Evolutionary conservation across 2,113 vertebrate species (phyloP), one percentile per base, ranked within the genome.

Genomic region (Trochalopteron elliotii): DNA sequence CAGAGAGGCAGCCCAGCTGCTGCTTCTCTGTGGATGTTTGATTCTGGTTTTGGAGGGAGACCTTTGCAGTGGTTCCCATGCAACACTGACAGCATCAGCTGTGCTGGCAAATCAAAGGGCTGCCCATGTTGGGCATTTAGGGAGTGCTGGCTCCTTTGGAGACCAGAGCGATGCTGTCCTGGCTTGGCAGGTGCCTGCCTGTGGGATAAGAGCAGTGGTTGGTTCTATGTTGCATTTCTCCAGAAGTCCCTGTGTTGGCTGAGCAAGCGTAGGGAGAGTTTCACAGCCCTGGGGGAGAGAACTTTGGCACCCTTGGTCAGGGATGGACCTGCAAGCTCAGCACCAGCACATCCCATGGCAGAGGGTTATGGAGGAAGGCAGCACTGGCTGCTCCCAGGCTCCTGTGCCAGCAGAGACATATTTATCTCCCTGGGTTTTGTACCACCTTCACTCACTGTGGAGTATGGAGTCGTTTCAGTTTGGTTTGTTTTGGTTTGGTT

Each of bases 291-390:
- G 39, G 44, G 7, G 9, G 8, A 74, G 40, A 92, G 47, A 82
- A 52, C 10, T 78, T 79, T 75, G 67, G 24, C 52, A 81, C 15
- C 17, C 6, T 27, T 1, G 0, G 12, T 65, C 47, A 60, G 79
- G 52, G 27, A 39, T 1, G 2, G 61, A 67, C 22, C 39, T 20
- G 2, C 65, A 40, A 3, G 3, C 25, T 55, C 65, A 31, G 68
- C 5, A 8, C 39, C 23, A 53, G n/a, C 12, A 2, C 47, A 37
- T 69, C 22, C 30, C 24, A 1, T 0, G 0, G 30, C 25, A 4
- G 11, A 72, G 42, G 12, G 70, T 47, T 31, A 7, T 2, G 4
- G 53, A 64, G 40, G 57, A 71, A 28, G 31, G 0, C 12, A 0
- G 52, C 40, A 2, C 4, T 5, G 12, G 47, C 45, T 4, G 10